Conservation (phyloP, 2,797 vertebrate genomes). For the Alcedo atthis region DNA sequence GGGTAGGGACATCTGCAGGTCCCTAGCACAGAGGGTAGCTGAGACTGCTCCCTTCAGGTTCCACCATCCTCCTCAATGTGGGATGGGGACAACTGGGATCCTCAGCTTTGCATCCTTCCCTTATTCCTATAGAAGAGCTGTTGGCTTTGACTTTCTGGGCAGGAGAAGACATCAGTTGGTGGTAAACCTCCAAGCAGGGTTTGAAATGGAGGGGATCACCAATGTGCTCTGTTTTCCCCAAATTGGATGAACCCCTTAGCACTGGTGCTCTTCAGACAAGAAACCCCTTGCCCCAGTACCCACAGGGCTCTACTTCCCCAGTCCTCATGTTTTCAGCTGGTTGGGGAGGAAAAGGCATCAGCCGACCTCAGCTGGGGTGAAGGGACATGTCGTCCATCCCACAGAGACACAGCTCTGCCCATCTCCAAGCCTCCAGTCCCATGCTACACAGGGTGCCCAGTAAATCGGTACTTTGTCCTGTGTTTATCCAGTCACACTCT, state of each 20-base stretch:
- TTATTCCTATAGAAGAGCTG: background rate
- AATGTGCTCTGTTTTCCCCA: background rate
- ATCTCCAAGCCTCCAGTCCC: background rate
- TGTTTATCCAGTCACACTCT: slow-evolving; percentile 60
- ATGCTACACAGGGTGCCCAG: background rate
- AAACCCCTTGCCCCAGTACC: background rate
- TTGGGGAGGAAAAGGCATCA: accelerated
- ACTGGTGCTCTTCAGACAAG: background rate
- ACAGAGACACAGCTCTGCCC: background rate
- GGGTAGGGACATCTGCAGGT: background rate
- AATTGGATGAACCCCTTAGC: background rate
- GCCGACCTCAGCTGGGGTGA: accelerated
- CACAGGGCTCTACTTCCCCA: background rate
- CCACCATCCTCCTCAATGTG: accelerated
- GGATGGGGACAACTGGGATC: background rate
- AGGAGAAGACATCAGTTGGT: background rate
- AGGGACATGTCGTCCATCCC: accelerated
- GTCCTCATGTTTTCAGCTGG: accelerated
- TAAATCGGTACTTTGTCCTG: slow-evolving; percentile 49
- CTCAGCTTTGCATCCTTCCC: background rate
- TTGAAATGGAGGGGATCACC: accelerated
- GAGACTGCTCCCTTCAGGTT: background rate
- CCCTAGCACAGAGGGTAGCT: background rate
- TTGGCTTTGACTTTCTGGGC: accelerated
- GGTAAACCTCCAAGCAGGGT: accelerated